These are phyloP conservation scores for Asteroscopus sphinx DNA, from an alignment of 2,888 invertebrate genomes.

Conservation along the genomic window DNA sequence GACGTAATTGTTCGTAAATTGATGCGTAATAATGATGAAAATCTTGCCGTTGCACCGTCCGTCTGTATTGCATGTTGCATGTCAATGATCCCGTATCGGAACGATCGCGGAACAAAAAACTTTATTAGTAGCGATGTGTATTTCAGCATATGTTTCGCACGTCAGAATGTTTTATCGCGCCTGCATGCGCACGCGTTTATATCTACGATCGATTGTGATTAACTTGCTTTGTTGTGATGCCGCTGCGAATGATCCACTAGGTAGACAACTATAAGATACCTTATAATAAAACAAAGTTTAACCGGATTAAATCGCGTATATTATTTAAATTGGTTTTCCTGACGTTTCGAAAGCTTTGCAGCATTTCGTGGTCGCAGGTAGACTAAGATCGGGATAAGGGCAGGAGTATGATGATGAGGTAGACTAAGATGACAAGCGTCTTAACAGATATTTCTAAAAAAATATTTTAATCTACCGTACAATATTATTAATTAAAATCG, in stretches of 20 bases:
- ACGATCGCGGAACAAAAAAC: constrained; percentile 40
- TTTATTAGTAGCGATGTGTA: constrained; percentile 33
- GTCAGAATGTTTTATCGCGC: constrained; percentile 28
- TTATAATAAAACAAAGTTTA: no score
- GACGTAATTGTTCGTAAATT: constrained; percentile 56
- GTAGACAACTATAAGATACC: neutral
- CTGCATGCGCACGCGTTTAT: constrained; percentile 27
- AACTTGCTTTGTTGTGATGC: constrained; percentile 24
- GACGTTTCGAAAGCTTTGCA: no score
- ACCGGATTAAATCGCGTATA: no score
- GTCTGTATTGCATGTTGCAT: constrained; percentile 42
- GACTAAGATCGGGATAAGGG: no score
- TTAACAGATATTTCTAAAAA: no score
- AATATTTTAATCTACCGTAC: no score
- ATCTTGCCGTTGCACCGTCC: constrained; percentile 38
- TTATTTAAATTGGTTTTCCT: no score
- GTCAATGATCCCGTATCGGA: constrained; percentile 50
- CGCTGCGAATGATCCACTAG: constrained; percentile 12
- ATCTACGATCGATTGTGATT: constrained; percentile 36
- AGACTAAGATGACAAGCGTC: no score
- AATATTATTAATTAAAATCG: no score
- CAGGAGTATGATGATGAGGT: no score
- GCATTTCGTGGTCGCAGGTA: no score
- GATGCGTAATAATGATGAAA: constrained; percentile 52
- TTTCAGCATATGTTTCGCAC: constrained; percentile 35